Conservation (phyloP, 2,797 vertebrate species). For the Sorex maritimensis region DNA sequence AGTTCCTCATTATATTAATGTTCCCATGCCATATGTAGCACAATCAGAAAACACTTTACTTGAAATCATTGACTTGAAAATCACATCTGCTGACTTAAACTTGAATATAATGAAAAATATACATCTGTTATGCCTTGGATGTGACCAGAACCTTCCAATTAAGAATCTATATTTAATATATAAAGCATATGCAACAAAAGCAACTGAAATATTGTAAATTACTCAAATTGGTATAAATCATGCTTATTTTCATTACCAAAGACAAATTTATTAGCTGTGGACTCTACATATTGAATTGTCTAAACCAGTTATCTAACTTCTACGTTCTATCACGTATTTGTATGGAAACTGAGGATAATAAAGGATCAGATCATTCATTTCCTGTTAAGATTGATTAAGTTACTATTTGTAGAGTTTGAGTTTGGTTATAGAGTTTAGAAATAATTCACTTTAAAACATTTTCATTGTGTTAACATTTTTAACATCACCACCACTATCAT, state of each 20-base stretch:
- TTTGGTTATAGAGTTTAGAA: not conserved
- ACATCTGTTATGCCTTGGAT: constrained; percentile 46
- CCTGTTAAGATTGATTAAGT: not conserved
- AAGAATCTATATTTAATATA: not conserved
- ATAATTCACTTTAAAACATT: not conserved
- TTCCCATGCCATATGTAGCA: constrained; percentile 24
- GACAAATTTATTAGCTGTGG: not conserved
- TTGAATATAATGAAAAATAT: constrained; percentile 64
- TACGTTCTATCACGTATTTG: not conserved
- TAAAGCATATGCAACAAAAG: not conserved
- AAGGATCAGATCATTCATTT: not conserved
- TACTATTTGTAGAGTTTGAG: not conserved
- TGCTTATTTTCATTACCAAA: not conserved
- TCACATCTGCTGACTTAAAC: constrained; percentile 65
- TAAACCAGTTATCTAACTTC: not conserved
- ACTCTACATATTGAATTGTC: not conserved
- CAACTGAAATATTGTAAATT: not conserved
- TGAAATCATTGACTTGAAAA: constrained; percentile 63
- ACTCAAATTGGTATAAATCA: not conserved
- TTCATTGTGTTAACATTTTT: not conserved
- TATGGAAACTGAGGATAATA: not conserved
- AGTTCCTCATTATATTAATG: constrained; percentile 58
- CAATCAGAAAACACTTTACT: constrained; percentile 64
- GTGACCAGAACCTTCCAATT: constrained; percentile 58
- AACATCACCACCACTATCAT: not conserved